Evolutionary conservation across 2,888 invertebrate genomes (phyloP).

Genomic region (Eurois occulta): DNA sequence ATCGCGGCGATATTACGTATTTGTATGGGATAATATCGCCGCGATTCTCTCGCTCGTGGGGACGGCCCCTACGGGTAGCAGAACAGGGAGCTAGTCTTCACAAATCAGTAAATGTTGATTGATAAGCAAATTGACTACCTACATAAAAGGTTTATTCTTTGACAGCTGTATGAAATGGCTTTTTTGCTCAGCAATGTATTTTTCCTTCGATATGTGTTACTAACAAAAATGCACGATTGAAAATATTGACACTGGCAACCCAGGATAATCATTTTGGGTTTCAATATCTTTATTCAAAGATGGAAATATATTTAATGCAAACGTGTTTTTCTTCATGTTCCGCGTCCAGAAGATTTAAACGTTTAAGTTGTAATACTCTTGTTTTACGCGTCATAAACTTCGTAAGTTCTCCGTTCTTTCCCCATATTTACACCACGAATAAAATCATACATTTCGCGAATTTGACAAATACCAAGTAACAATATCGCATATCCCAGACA

Average conservation of each 20-base stretch:
- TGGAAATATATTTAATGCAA: not conserved
- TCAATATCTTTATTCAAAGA: not conserved
- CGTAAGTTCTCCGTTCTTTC: not conserved
- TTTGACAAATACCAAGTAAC: conserved; percentile 37
- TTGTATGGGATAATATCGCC: too few species aligned
- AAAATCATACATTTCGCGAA: conserved; percentile 1
- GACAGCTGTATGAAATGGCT: not conserved
- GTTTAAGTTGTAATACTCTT: not conserved
- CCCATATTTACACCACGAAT: not conserved
- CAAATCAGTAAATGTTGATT: too few species aligned
- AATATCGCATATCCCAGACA: conserved; percentile 64
- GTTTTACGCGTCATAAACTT: not conserved
- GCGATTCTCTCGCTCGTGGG: too few species aligned
- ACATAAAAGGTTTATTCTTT: not conserved
- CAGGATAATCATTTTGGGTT: not conserved
- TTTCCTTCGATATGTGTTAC: not conserved
- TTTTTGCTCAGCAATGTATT: not conserved
- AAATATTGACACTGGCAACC: not conserved
- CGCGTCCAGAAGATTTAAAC: not conserved
- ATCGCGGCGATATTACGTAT: too few species aligned
- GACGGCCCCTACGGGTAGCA: too few species aligned
- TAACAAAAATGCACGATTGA: not conserved
- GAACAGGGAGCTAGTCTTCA: too few species aligned
- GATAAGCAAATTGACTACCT: too few species aligned
- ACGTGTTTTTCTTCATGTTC: not conserved